Percentiles rank a stretch among this genome's conserved stretches.
These are phyloP conservation scores for Harpalus rufipes DNA, from an alignment of 2,888 invertebrate genomes.

Conservation along the genomic window DNA sequence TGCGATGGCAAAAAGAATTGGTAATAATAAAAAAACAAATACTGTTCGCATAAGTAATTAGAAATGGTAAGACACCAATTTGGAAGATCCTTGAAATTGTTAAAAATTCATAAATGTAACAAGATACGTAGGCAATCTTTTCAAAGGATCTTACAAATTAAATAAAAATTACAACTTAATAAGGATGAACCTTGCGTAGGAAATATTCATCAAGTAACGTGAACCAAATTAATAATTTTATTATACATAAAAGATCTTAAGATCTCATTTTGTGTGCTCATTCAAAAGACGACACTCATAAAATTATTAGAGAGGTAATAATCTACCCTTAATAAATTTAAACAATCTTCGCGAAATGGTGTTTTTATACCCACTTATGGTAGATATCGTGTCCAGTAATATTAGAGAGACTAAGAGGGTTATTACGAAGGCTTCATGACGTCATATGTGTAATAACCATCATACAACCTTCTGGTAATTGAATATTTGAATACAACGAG, in stretches of 20 bases:
- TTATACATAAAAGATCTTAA: neutral
- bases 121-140: too few relatives aligned
- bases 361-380: conserved; percentile 29
- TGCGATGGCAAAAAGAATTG: too few relatives aligned
- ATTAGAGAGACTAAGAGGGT: neutral
- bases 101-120: neutral
- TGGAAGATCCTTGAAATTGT: neutral
- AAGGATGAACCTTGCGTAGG: neutral
- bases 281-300: neutral
- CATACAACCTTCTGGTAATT: conserved; percentile 49
- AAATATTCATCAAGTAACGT: neutral
- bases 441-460: conserved; percentile 12
- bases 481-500: conserved; percentile 57
- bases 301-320: conserved; percentile 12
- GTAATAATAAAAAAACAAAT: too few relatives aligned
- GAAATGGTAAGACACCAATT: neutral
- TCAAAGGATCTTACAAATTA: too few relatives aligned
- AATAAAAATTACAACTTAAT: neutral
- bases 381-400: conserved; percentile 9
- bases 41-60: too few relatives aligned
- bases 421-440: conserved; percentile 1
- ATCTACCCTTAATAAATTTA: conserved; percentile 45
- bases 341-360: conserved; percentile 31
- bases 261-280: neutral
- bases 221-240: conserved; percentile 7